Evolutionary conservation across 2,888 invertebrate species (phyloP), one percentile per base, ranked within the genome.

Genomic region (Drosophila prolongata): DNA sequence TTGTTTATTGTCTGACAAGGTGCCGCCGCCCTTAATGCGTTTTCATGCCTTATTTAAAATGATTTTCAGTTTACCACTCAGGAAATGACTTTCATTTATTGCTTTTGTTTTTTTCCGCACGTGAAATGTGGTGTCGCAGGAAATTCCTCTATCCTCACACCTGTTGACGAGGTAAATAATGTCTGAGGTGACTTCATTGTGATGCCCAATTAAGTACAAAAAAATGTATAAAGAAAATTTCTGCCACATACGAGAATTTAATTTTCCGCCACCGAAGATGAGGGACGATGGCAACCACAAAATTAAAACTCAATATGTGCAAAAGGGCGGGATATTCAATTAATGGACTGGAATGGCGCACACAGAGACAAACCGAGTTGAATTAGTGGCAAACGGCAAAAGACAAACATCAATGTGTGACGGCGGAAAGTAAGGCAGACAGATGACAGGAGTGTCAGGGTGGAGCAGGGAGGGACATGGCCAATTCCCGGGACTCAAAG

Each of bases 11-110:
- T 68, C 52, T 61, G 62, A 49, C 57, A 65, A 81, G 69, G 81
- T 77, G 88, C 74, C 52, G 76, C 43, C 76, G 76, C 40, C 75
- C 60, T 76, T 82, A 83, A 78, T 88, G 89, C 67, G 50, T 78
- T 88, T 86, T 83, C 78, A 84, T 83, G 89, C 87, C 80, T 77
- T 86, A 75, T 86, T 88, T 88, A 83, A 86, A 88, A 87, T 83
- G 68, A 83, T 88, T 84, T 88, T 86, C 75, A 62, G 55, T 62
- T 76, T 73, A 57, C 64, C 88, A 71, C 60, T 57, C 80, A 69
- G 76, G 75, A 84, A 88, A 82, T 84, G 68, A 75, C 83, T 78
- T 76, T 72, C 80, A 61, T 67, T 75, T 79, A 82, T 88, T 77
- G 74, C 66, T 65, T 71, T 77, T 75, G 52, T 58, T 34, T 44